Percentiles rank a stretch among this genome's conserved stretches.
phyloP scores from a whole-genome alignment of 1,140 invertebrate species.

The Oreohelix idahoensis region DNA sequence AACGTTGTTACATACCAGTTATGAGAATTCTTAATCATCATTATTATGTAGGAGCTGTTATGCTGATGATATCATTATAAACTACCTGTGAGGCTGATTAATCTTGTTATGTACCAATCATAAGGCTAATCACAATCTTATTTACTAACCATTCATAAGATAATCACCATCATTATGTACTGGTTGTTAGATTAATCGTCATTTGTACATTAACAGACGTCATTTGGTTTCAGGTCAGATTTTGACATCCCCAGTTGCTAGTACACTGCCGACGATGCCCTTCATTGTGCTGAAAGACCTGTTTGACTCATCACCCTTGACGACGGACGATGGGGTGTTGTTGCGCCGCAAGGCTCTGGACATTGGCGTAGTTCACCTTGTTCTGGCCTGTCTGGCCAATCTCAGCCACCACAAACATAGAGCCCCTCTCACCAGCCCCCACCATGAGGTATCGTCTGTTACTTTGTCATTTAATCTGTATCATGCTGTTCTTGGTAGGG shows the following conservation, averaged over 20 bases:
- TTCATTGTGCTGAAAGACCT: slow-evolving; percentile 88
- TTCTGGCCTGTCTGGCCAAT: slow-evolving; percentile 88
- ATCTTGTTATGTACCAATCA: too few species aligned
- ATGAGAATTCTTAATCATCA: too few species aligned
- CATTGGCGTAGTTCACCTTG: slow-evolving; percentile 85
- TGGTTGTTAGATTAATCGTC: too few species aligned
- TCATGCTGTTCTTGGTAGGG: too few species aligned
- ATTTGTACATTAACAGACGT: too few species aligned
- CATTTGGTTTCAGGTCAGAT: slow-evolving; percentile 79
- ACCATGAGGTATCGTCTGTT: slow-evolving; percentile 72
- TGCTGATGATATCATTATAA: too few species aligned
- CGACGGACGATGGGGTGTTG: slow-evolving; percentile 85
- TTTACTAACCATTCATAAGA: too few species aligned
- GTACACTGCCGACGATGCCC: slow-evolving; percentile 86
- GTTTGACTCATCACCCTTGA: slow-evolving; percentile 84
- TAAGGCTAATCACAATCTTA: too few species aligned
- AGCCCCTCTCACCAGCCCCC: slow-evolving; percentile 71
- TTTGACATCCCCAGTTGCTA: slow-evolving; percentile 82
- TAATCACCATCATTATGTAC: too few species aligned
- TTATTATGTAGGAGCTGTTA: too few species aligned
- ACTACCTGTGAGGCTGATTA: too few species aligned
- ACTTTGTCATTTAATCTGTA: neutral
- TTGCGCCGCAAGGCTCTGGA: slow-evolving; percentile 86
- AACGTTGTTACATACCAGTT: too few species aligned
- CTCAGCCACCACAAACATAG: slow-evolving; percentile 86